Percentiles rank a stretch among this genome's conserved stretches.
phyloP scores from a whole-genome alignment of 1,140 invertebrate genomes.

The Aphaenogaster ashmeadi region DNA sequence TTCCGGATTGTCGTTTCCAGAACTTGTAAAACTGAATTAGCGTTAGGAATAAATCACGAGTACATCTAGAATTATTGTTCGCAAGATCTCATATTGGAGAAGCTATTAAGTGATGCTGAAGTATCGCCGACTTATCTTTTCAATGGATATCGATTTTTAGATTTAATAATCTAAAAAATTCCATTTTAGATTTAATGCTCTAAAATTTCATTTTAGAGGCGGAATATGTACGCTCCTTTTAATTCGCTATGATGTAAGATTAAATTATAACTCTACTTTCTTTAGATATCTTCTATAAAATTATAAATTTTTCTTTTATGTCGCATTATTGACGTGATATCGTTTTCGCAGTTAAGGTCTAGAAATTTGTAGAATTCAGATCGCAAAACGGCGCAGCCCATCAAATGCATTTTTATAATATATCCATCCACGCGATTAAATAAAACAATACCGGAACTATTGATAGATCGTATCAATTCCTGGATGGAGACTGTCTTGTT shows the following conservation, averaged over 20 bases:
- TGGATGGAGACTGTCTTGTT: conserved; percentile 2
- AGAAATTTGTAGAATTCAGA: conserved; percentile 30
- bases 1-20: conserved; percentile 3
- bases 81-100: not conserved
- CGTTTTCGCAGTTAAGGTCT: not conserved
- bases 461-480: conserved; percentile 32
- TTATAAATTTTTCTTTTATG: not conserved
- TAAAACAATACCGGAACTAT: conserved; percentile 10
- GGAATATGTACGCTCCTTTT: not conserved
- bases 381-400: not conserved
- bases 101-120: not conserved
- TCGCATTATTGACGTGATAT: not conserved
- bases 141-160: not conserved
- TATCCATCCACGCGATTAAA: not conserved
- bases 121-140: not conserved
- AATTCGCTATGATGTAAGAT: not conserved
- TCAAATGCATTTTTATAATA: conserved; percentile 15
- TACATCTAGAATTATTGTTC: not conserved
- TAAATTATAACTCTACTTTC: not conserved
- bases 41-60: not conserved
- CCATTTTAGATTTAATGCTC: not conserved
- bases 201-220: no score
- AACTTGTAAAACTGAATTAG: not conserved
- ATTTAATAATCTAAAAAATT: not conserved
- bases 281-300: not conserved